These are phyloP conservation scores for Grantiella picta DNA, from an alignment of 2,113 vertebrate genomes.

Conservation along the genomic window DNA sequence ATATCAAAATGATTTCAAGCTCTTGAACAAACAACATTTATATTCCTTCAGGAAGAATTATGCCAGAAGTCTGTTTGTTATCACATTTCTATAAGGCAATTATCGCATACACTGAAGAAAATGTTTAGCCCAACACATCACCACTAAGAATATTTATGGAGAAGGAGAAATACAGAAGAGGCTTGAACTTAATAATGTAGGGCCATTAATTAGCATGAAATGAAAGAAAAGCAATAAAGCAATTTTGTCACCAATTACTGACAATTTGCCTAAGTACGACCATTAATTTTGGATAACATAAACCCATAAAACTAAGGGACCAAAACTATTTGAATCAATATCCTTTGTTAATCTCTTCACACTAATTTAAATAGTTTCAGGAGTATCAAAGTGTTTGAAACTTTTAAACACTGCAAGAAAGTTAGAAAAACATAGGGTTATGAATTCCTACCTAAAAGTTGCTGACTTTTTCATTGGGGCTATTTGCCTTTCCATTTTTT, in stretches of 20 bases:
- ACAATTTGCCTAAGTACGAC: slow-evolving; percentile 71
- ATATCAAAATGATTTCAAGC: not conserved
- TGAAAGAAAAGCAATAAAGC: slow-evolving; percentile 76
- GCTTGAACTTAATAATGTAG: slow-evolving; percentile 47
- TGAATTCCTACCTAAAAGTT: not conserved
- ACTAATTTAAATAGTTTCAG: slow-evolving; percentile 26
- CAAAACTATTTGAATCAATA: slow-evolving; percentile 62
- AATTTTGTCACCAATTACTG: slow-evolving; percentile 76
- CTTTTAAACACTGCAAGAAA: not conserved
- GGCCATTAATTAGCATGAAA: slow-evolving; percentile 69
- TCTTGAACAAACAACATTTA: not conserved
- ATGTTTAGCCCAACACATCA: slow-evolving; percentile 35
- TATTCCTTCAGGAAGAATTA: not conserved
- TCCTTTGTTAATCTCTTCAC: slow-evolving; percentile 34
- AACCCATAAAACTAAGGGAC: slow-evolving; percentile 63
- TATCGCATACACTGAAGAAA: not conserved
- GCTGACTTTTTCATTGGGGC: not conserved
- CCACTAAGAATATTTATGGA: slow-evolving; percentile 6
- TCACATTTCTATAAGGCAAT: not conserved
- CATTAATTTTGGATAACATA: slow-evolving; percentile 74
- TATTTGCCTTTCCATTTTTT: not conserved
- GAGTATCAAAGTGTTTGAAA: slow-evolving; percentile 25
- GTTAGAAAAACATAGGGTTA: slow-evolving; percentile 3
- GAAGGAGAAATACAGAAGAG: slow-evolving; percentile 40
- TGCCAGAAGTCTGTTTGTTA: not conserved